phyloP scores from a whole-genome alignment of 2,888 invertebrate genomes.

The Lasius platythorax region DNA sequence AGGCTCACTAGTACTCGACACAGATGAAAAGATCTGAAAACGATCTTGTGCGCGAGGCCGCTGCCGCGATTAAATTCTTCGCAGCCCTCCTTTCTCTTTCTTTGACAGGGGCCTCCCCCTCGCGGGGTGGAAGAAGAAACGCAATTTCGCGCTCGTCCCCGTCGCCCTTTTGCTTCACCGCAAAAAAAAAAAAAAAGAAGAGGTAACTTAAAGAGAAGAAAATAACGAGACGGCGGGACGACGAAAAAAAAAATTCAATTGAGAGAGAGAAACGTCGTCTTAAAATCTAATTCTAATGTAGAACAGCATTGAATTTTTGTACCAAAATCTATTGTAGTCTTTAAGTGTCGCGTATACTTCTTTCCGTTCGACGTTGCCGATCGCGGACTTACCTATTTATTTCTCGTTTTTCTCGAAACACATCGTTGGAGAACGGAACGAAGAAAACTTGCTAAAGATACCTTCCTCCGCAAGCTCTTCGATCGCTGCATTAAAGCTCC shows the following conservation, averaged over 20 bases:
- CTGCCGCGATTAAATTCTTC: conserved; percentile 58
- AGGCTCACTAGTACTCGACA: conserved; percentile 57
- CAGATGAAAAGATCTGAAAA: conserved; percentile 49
- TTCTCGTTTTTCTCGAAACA: conserved; percentile 40
- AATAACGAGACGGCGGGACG: conserved; percentile 51
- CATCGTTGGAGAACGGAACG: conserved; percentile 4
- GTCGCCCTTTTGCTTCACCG: conserved; percentile 69
- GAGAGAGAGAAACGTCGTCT: conserved; percentile 78
- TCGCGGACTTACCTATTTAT: conserved; percentile 62
- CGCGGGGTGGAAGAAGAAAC: conserved; percentile 72
- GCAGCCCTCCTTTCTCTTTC: conserved; percentile 20
- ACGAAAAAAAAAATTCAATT: conserved; percentile 52
- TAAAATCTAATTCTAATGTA: conserved; percentile 80
- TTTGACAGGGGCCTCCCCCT: conserved; percentile 58
- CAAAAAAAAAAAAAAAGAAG: conserved; percentile 42
- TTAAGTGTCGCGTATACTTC: conserved; percentile 76
- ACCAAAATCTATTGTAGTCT: conserved; percentile 84
- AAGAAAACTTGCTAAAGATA: neutral
- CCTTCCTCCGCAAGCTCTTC: neutral
- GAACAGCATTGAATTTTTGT: conserved; percentile 85
- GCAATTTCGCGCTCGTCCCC: conserved; percentile 62
- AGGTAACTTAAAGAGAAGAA: conserved; percentile 34
- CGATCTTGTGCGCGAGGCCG: conserved; percentile 64
- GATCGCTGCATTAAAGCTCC: conserved; percentile 13
- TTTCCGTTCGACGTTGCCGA: conserved; percentile 67